Base-by-base conservation (phyloP, 2,797 vertebrate species). In the Streptopelia turtur region DNA sequence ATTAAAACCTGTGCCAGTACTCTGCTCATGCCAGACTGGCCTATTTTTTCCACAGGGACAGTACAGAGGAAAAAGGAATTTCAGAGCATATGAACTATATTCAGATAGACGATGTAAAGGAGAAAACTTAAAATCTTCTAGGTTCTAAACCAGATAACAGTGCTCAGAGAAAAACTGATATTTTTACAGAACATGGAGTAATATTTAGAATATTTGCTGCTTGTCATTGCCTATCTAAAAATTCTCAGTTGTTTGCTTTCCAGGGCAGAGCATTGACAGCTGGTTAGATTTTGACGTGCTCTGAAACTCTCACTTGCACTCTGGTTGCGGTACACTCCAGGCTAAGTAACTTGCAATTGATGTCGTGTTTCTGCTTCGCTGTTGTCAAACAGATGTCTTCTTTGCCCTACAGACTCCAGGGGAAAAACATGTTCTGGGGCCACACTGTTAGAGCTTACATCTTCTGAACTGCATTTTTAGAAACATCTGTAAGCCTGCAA, bases 291-390 rank as follows among this genome's bases (percentile, higher is more conserved):
- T 75, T 92, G 24, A 82, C 45, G 31, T 86, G 63, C 41, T 85
- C 87, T 87, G 77, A 78, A 90, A 37, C 25, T 45, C 70, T 66
- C 24, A 5, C 74, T 85, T 59, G 65, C 23, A 12, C 23, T 60
- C 59, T 61, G 41, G 23, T 71, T 84, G 66, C 60, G 76, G 41
- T 50, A 55, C 61, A 57, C 78, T 85, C 66, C 16, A 0, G 74
- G 87, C 71, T 91, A 91, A 89, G 47, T 52, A 76, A 84, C 83
- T 94, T 65, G 41, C 47, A 91, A 90, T 55, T 82, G 87, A 66
- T 30, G 43, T 55, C 57, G 14, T 56, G n/a, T 80, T 89, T 94
- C 43, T 95, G 57, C 74, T 89, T 95, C 14, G 6, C 68, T 70
- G 37, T 28, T 88, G 45, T 77, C 76, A 89, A 93, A 75, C 77